A percentile compares a stretch with the other conserved stretches of the same genome.
phyloP scores from a whole-genome alignment of 2,113 vertebrate species.

The Lontra canadensis region DNA sequence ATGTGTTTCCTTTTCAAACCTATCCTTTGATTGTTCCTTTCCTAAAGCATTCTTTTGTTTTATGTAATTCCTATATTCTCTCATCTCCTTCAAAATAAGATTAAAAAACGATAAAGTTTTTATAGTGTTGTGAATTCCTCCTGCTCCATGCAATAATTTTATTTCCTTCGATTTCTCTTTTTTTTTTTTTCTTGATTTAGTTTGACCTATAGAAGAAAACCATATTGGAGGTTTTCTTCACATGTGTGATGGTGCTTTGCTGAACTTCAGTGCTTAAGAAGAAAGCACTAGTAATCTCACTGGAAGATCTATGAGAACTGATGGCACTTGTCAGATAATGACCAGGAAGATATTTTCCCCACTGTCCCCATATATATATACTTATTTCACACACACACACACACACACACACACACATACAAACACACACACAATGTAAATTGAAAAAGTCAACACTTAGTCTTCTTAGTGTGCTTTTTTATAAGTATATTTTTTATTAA shows the following conservation, averaged over 20 bases:
- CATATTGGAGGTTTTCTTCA: background rate
- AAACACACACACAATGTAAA: background rate
- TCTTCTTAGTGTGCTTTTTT: background rate
- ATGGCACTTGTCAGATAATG: background rate
- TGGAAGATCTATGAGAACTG: background rate
- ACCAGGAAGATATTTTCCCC: background rate
- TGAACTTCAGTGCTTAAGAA: background rate
- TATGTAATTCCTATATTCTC: background rate
- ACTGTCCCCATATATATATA: too few species aligned
- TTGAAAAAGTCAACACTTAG: background rate
- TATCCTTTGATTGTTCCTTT: background rate
- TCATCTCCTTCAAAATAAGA: background rate
- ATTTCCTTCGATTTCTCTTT: background rate
- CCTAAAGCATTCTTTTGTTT: background rate
- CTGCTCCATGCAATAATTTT: background rate
- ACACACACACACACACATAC: background rate
- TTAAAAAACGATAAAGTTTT: background rate
- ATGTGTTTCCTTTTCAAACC: background rate
- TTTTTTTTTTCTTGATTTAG: background rate
- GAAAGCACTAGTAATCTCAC: background rate
- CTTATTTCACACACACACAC: background rate
- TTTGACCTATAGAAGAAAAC: background rate
- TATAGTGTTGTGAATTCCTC: background rate
- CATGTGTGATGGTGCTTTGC: background rate
- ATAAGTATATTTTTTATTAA: background rate